Conservation (phyloP, 2,113 vertebrate genomes). For the Periophthalmodon schlosseri region DNA sequence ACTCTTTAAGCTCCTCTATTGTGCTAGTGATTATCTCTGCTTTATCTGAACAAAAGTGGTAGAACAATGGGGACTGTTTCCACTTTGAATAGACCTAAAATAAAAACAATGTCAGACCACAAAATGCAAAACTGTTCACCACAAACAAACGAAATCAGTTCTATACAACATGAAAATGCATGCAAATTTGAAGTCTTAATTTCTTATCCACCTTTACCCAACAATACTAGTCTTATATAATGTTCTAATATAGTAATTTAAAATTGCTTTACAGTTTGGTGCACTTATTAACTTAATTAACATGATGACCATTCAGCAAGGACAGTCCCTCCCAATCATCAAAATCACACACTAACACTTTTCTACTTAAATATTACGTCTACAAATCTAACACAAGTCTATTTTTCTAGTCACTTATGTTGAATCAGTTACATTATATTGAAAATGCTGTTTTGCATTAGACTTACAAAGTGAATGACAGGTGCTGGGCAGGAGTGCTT, state of each 20-base stretch:
- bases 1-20: neutral
- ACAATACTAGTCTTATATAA: neutral
- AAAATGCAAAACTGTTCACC: neutral
- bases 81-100: neutral
- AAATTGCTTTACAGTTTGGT: too few relatives aligned
- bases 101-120: neutral
- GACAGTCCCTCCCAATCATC: too few relatives aligned
- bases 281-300: too few relatives aligned
- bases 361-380: too few relatives aligned
- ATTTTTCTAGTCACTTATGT: neutral
- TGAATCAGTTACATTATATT: neutral
- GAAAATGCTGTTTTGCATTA: neutral
- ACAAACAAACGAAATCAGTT: neutral
- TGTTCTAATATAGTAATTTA: neutral
- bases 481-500: slow-evolving; percentile 89
- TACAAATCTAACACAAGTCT: neutral
- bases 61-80: neutral
- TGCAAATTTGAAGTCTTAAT: neutral
- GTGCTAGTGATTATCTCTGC: slow-evolving; percentile 2
- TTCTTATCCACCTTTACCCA: neutral
- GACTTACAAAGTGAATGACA: slow-evolving; percentile 86
- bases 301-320: neutral
- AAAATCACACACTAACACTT: too few relatives aligned
- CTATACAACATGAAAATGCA: neutral
- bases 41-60: neutral